Base-by-base conservation (phyloP, 1,140 invertebrate species). In the Eumeta japonica region DNA sequence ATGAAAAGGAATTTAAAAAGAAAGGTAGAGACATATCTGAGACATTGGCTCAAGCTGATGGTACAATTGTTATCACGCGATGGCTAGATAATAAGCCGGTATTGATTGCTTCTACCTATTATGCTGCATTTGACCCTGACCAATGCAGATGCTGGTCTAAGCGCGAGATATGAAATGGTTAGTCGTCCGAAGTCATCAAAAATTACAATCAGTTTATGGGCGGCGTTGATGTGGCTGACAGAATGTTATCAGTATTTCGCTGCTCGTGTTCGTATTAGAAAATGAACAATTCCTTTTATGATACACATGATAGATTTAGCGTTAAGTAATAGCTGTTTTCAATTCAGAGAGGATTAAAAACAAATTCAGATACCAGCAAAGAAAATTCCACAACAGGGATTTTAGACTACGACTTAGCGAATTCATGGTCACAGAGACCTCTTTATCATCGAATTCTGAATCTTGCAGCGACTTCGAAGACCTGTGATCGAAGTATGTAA, bases 171-270 rank as follows among this genome's bases (percentile, higher is more conserved):
- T 16, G 42, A 43, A 10, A 43, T 35, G n/a, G 45, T 48, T 2
- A 31, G 17, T 28, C 38, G 43, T 28, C 41, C 42, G 16, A 11
- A 13, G 32, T 42, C 10, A 20, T 45, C 9, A 35, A 41, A 28
- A 5, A 2, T 9, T 52, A 49, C 34, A 58, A 55, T 30, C 2
- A 41, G 16, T 49, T 56, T 35, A 52, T 56, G 48, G 39, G 48
- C 27, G 50, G 46, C 7, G 48, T 53, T 2, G 52, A 58, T 27
- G 38, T 45, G 11, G 28, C 42, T 19, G 52, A 57, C 24, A 34
- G 49, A 36, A 46, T 35, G 24, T 15, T 42, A 3, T 31, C 40
- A 9, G 36, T 41, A 1, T 46, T 39, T 18, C 44, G n/a, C 44
- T 1, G 28, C 13, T 7, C 29, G 35, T 18, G 28, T 30, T 15